phyloP scores from a whole-genome alignment of 2,888 invertebrate genomes.

The Cerastoderma edule region DNA sequence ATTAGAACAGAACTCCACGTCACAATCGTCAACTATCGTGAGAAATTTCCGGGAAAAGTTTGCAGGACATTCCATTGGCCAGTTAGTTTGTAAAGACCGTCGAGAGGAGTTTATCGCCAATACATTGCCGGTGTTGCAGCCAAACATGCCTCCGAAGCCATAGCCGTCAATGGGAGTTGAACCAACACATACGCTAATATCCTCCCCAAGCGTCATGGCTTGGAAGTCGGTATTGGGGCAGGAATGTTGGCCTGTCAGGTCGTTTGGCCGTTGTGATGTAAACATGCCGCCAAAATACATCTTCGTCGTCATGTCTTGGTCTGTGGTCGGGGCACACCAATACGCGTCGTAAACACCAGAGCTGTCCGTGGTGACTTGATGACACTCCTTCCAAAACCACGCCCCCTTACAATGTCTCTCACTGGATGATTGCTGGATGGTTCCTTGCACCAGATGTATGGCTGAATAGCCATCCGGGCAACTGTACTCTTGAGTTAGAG shows the following conservation, averaged over 20 bases:
- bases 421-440: not conserved
- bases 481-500: conserved; percentile 1
- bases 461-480: not conserved
- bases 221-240: conserved; percentile 7
- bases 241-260: conserved; percentile 4
- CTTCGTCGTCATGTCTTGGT: not conserved
- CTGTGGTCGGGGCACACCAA: not conserved
- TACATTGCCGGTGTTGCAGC: conserved; percentile 15
- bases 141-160: conserved; percentile 23
- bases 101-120: not conserved
- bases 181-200: conserved; percentile 11
- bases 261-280: conserved; percentile 5
- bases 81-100: not conserved
- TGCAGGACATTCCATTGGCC: conserved; percentile 17
- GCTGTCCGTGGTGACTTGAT: not conserved
- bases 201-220: not conserved
- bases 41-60: conserved; percentile 5
- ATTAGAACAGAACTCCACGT: conserved; percentile 7
- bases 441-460: not conserved
- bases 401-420: not conserved
- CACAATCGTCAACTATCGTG: conserved; percentile 7
- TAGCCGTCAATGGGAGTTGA: not conserved
- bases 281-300: conserved; percentile 15
- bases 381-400: conserved; percentile 19
- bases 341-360: not conserved